Conservation (phyloP, 2,888 invertebrate species). For the Crematogaster levior region DNA sequence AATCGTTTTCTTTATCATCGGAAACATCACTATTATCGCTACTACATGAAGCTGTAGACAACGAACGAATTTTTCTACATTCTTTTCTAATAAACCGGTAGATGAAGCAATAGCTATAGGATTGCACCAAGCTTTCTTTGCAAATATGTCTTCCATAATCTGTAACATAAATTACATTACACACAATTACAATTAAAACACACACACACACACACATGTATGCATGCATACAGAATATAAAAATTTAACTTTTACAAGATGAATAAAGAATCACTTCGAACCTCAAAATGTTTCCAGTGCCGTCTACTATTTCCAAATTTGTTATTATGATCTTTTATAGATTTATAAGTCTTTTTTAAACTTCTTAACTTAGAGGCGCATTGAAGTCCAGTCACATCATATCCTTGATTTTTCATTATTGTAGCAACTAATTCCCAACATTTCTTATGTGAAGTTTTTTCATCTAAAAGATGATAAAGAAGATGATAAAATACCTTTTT, state of each 20-base stretch:
- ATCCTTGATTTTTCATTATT: not conserved
- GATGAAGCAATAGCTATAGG: constrained; percentile 4
- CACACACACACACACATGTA: too few species aligned
- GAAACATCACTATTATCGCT: too few species aligned
- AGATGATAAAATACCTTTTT: too few species aligned
- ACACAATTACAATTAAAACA: too few species aligned
- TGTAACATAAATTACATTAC: not conserved
- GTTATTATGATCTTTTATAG: not conserved
- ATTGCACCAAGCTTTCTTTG: not conserved
- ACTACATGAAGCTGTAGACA: not conserved
- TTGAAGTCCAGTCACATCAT: not conserved
- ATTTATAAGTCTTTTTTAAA: not conserved
- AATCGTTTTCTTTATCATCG: too few species aligned
- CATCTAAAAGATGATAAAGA: too few species aligned
- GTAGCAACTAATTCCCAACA: not conserved
- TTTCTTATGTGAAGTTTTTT: too few species aligned
- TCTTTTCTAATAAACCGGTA: not conserved
- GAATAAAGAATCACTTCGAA: not conserved
- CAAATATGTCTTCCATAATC: not conserved
- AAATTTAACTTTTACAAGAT: too few species aligned
- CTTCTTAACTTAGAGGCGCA: not conserved
- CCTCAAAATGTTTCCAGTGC: not conserved
- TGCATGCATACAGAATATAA: too few species aligned
- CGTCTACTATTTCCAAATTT: not conserved
- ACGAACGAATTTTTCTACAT: not conserved